These are phyloP conservation scores for Discoglossus pictus DNA, from an alignment of 2,797 vertebrate species.

Conservation along the genomic window DNA sequence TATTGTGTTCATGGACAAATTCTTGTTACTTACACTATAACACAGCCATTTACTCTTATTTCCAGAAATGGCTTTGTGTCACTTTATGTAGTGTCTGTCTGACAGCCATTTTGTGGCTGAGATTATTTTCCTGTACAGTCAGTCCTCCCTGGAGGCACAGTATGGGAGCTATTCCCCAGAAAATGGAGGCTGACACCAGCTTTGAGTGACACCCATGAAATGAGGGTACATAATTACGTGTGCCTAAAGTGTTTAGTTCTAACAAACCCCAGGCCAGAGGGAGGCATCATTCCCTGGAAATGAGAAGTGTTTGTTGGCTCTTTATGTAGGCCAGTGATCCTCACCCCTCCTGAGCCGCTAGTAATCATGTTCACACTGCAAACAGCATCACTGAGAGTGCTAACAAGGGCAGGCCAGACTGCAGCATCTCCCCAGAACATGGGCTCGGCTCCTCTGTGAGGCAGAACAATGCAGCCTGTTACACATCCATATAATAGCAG, in stretches of 20 bases:
- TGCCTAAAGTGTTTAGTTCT: slow-evolving; percentile 7
- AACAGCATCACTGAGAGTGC: slow-evolving; percentile 16
- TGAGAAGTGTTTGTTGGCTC: slow-evolving; percentile 9
- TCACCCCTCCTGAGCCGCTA: slow-evolving; percentile 9
- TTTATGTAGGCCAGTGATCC: slow-evolving; percentile 21
- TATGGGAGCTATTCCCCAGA: slow-evolving; percentile 10
- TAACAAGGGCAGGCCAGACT: slow-evolving; percentile 33
- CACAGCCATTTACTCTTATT: no score
- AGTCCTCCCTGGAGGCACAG: slow-evolving; percentile 3
- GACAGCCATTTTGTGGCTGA: slow-evolving; percentile 31
- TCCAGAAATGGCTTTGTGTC: background rate
- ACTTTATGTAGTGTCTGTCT: background rate
- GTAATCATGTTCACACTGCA: slow-evolving; percentile 34
- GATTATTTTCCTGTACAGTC: background rate
- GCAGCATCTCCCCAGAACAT: background rate
- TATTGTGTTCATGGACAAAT: no score
- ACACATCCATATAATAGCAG: background rate
- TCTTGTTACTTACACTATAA: no score
- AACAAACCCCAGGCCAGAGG: slow-evolving; percentile 17
- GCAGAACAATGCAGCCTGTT: slow-evolving; percentile 1
- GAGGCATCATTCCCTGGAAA: background rate
- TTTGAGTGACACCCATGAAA: slow-evolving; percentile 29
- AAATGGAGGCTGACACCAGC: slow-evolving; percentile 15
- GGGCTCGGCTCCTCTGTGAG: slow-evolving; percentile 19
- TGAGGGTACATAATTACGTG: slow-evolving; percentile 3